These are phyloP conservation scores for Branchinecta sandiegonensis DNA, from an alignment of 2,888 invertebrate species.

Conservation along the genomic window DNA sequence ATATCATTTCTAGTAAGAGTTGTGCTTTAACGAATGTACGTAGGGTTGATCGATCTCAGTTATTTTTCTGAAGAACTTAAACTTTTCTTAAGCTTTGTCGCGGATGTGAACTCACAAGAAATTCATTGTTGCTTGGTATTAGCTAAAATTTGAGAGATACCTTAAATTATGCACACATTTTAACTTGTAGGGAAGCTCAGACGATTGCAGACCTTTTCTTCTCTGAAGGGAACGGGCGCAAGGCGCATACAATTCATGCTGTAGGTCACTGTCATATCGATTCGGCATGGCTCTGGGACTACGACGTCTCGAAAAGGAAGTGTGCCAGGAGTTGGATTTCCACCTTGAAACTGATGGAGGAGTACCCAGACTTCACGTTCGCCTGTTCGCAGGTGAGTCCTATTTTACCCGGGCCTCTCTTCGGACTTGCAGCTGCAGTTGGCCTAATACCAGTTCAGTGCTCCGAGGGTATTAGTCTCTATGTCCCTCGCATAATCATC, in stretches of 20 bases:
- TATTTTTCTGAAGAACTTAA: too few relatives aligned
- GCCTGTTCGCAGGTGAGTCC: constrained; percentile 37
- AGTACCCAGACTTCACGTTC: constrained; percentile 37
- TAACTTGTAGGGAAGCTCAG: constrained; percentile 31
- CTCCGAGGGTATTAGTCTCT: too few relatives aligned
- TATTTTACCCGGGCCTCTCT: too few relatives aligned
- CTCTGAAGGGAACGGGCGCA: constrained; percentile 34
- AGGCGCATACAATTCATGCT: constrained; percentile 36
- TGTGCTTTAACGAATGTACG: too few relatives aligned
- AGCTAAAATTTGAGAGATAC: background rate
- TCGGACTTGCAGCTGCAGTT: too few relatives aligned
- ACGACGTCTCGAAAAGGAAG: constrained; percentile 39
- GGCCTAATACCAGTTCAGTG: too few relatives aligned
- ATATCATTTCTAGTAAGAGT: too few relatives aligned
- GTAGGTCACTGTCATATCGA: constrained; percentile 41
- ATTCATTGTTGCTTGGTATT: background rate
- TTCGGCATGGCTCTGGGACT: constrained; percentile 41
- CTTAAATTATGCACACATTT: constrained; percentile 22
- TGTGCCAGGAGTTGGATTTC: constrained; percentile 39
- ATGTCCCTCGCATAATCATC: too few relatives aligned
- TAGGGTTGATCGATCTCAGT: too few relatives aligned
- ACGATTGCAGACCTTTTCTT: constrained; percentile 35
- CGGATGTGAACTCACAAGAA: background rate
- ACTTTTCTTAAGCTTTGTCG: too few relatives aligned
- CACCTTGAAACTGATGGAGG: constrained; percentile 37